Percentiles rank a stretch among this genome's conserved stretches.
These are phyloP conservation scores for Pogonocherus hispidulus DNA, from an alignment of 2,888 invertebrate species.

Conservation along the genomic window DNA sequence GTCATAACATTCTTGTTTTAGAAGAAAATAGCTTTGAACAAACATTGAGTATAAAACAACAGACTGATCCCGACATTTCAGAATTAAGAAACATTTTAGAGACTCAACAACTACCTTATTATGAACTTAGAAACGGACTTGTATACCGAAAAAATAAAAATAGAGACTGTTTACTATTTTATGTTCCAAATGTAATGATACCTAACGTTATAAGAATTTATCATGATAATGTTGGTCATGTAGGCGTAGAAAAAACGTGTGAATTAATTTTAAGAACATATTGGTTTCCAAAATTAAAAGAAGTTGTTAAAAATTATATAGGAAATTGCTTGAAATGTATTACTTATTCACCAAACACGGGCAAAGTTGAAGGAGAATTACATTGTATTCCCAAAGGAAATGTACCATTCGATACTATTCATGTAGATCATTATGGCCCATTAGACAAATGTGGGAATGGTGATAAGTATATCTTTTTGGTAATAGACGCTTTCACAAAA, in stretches of 20 bases:
- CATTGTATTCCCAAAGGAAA: slow-evolving; percentile 53
- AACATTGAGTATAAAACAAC: slow-evolving; percentile 31
- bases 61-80: slow-evolving; percentile 18
- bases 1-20: slow-evolving; percentile 25
- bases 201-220: slow-evolving; percentile 47
- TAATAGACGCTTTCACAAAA: slow-evolving; percentile 54
- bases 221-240: slow-evolving; percentile 57
- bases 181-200: slow-evolving; percentile 50
- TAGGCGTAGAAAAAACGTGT: slow-evolving; percentile 56
- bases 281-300: slow-evolving; percentile 59
- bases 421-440: slow-evolving; percentile 57
- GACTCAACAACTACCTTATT: background rate
- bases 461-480: slow-evolving; percentile 51
- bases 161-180: slow-evolving; percentile 31
- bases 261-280: slow-evolving; percentile 52
- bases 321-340: slow-evolving; percentile 57
- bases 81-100: slow-evolving; percentile 23
- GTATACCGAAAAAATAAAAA: slow-evolving; percentile 23
- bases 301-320: slow-evolving; percentile 52
- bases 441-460: slow-evolving; percentile 39
- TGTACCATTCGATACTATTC: slow-evolving; percentile 50
- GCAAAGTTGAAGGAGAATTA: slow-evolving; percentile 53
- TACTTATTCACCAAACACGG: slow-evolving; percentile 41
- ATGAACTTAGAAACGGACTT: slow-evolving; percentile 27
- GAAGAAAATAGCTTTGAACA: slow-evolving; percentile 36